These are phyloP conservation scores for Hoplias malabaricus DNA, from an alignment of 2,113 vertebrate species.

Conservation along the genomic window DNA sequence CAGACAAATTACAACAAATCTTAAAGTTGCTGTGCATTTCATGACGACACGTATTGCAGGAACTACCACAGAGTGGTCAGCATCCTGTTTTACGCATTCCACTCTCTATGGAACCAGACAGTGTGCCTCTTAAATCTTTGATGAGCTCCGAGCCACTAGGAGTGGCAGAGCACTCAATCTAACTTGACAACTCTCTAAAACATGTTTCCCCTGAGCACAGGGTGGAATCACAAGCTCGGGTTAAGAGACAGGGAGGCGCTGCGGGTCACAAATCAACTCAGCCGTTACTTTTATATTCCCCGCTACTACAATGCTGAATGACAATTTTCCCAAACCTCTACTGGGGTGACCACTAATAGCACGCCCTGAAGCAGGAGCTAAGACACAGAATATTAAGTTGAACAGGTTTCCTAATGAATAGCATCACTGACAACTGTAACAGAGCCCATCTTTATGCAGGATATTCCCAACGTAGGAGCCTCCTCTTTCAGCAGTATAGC, in stretches of 20 bases:
- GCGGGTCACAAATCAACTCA: constrained; percentile 28
- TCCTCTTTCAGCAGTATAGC: background rate
- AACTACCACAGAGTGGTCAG: background rate
- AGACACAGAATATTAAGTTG: background rate
- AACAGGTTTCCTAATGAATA: constrained; percentile 8
- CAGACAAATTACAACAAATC: background rate
- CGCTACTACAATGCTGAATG: constrained; percentile 2
- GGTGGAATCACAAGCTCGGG: constrained; percentile 26
- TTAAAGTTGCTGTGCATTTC: background rate
- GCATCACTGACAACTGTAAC: background rate
- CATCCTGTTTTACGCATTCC: background rate
- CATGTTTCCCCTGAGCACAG: constrained; percentile 18
- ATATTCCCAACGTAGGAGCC: constrained; percentile 6
- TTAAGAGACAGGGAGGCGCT: background rate
- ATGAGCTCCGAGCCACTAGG: constrained; percentile 28
- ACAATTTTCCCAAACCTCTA: constrained; percentile 8
- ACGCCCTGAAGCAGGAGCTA: background rate
- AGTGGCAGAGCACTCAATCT: constrained; percentile 46
- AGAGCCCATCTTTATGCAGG: background rate
- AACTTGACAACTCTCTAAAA: constrained; percentile 45
- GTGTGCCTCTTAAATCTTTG: constrained; percentile 43
- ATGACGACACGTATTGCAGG: background rate
- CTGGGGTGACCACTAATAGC: background rate
- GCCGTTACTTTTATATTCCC: background rate
- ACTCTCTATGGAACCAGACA: constrained; percentile 18